phyloP scores from a whole-genome alignment of 1,140 invertebrate genomes.

The Orchestia grillus region DNA sequence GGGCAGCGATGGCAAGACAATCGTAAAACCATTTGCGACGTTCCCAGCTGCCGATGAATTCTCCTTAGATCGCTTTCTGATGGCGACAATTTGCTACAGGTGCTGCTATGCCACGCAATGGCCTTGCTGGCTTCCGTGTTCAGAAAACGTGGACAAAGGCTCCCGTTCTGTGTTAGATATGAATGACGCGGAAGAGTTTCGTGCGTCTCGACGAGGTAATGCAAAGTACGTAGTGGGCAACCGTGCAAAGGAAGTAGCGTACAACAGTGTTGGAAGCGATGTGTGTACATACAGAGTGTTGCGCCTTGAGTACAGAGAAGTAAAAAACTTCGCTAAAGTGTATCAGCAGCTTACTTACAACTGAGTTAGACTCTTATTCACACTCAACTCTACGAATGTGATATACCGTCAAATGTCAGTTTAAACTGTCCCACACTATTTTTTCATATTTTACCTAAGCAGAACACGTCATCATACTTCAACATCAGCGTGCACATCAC shows the following conservation, averaged over 20 bases:
- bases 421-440: too few relatives aligned
- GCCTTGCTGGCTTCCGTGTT: not conserved
- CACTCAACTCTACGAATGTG: not conserved
- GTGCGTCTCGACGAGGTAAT: too few relatives aligned
- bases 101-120: not conserved
- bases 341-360: not conserved
- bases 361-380: not conserved
- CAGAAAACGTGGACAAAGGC: not conserved
- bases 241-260: not conserved
- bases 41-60: not conserved
- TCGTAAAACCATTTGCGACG: not conserved
- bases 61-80: not conserved
- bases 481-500: not conserved
- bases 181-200: too few relatives aligned
- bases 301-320: not conserved
- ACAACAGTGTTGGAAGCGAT: not conserved
- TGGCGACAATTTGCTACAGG: not conserved
- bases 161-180: not conserved
- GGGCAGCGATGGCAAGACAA: not conserved
- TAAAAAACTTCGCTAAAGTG: not conserved
- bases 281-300: not conserved
- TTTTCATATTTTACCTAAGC: not conserved
- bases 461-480: not conserved
- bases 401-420: not conserved
- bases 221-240: not conserved